Percentiles rank a stretch among this genome's conserved stretches.
These are phyloP conservation scores for Cabera pusaria DNA, from an alignment of 2,888 invertebrate species.

Conservation along the genomic window DNA sequence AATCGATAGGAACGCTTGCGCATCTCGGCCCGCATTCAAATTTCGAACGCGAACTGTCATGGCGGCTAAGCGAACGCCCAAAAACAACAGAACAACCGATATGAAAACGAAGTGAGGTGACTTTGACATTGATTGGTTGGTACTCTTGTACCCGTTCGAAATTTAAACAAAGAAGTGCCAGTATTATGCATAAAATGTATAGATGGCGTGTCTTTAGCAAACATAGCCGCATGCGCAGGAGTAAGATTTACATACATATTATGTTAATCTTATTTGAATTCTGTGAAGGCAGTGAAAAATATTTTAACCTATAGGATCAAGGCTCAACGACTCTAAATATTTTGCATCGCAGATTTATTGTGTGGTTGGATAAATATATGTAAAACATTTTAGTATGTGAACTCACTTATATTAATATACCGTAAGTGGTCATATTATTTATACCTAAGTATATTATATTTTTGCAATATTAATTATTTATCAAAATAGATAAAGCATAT, in stretches of 20 bases:
- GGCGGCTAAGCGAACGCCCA: slow-evolving; percentile 61
- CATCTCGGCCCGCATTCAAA: slow-evolving; percentile 79
- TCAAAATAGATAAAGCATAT: too few relatives aligned
- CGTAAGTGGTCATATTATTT: too few relatives aligned
- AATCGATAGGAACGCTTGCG: slow-evolving; percentile 69
- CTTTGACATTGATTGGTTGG: slow-evolving; percentile 73
- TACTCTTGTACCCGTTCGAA: slow-evolving; percentile 43
- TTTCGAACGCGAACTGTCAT: slow-evolving; percentile 73
- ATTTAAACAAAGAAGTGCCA: slow-evolving; percentile 42
- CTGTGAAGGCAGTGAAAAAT: too few relatives aligned
- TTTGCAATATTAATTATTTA: too few relatives aligned
- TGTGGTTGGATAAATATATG: too few relatives aligned
- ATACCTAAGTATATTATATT: too few relatives aligned
- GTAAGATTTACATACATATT: slow-evolving; percentile 21
- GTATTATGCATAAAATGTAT: slow-evolving; percentile 22
- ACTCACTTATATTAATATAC: too few relatives aligned
- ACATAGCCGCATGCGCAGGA: slow-evolving; percentile 23
- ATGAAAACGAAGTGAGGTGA: slow-evolving; percentile 53
- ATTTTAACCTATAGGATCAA: too few relatives aligned
- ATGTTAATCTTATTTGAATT: slow-evolving; percentile 15
- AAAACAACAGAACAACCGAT: slow-evolving; percentile 52
- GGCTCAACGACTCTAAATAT: too few relatives aligned
- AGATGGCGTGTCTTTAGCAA: slow-evolving; percentile 17
- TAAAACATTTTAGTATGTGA: too few relatives aligned
- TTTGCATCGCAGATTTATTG: too few relatives aligned